Conservation (phyloP, 1,140 invertebrate genomes). For the Zaprionus davidi region DNA sequence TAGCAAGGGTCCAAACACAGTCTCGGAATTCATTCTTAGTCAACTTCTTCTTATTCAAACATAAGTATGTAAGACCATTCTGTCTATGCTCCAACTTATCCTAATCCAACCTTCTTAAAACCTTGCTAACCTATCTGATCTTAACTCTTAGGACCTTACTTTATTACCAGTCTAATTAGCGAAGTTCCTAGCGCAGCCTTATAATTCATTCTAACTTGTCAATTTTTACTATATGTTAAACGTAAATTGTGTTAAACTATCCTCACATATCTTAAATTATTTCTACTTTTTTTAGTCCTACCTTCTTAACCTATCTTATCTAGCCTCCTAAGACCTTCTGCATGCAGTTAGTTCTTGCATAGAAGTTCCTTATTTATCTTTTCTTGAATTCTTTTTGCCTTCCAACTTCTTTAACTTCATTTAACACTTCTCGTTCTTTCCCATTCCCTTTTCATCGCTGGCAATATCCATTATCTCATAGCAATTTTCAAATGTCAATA, state of each 20-base stretch:
- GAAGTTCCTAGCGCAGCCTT: too few species aligned
- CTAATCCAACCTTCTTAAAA: neutral
- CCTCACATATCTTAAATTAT: too few species aligned
- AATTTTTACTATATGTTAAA: too few species aligned
- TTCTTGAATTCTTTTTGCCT: neutral
- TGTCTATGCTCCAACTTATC: neutral
- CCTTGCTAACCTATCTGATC: too few species aligned
- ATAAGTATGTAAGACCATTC: neutral
- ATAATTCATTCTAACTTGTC: too few species aligned
- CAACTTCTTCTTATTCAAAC: too few species aligned
- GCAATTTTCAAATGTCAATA: conserved; percentile 12
- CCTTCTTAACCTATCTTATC: too few species aligned
- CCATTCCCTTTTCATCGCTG: neutral
- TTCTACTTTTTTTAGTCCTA: neutral
- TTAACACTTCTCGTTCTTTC: neutral
- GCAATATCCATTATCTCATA: neutral
- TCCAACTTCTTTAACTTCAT: neutral
- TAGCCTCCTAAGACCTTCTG: neutral
- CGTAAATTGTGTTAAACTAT: too few species aligned
- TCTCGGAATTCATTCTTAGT: too few species aligned
- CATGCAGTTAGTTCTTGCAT: neutral
- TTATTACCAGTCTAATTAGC: too few species aligned
- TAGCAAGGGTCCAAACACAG: too few species aligned
- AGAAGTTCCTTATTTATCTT: neutral
- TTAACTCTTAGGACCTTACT: neutral